Evolutionary conservation across 1,140 invertebrate genomes (phyloP).

Genomic region (Drosophila pseudoananassae): DNA sequence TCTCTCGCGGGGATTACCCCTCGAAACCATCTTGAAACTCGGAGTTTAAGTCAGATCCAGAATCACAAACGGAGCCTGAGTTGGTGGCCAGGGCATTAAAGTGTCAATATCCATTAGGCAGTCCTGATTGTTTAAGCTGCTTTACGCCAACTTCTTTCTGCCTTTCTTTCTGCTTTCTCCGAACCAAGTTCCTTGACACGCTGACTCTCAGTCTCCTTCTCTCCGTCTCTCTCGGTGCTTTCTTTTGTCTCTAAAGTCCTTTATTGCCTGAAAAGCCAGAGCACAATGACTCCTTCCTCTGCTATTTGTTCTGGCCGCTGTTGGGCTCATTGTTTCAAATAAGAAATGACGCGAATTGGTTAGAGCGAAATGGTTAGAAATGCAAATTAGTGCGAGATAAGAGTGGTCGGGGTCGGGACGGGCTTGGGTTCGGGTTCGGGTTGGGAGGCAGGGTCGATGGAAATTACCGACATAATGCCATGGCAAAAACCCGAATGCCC

Average conservation of each 20-base stretch:
- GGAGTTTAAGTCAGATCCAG: conserved; percentile 19
- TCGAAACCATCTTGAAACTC: conserved; percentile 9
- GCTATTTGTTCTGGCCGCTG: conserved; percentile 61
- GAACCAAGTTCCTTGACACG: conserved; percentile 47
- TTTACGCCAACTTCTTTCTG: conserved; percentile 78
- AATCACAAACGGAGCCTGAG: conserved; percentile 26
- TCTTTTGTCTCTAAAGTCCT: conserved; percentile 64
- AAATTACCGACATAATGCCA: conserved; percentile 35
- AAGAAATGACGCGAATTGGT: conserved; percentile 80
- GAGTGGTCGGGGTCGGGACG: conserved; percentile 32
- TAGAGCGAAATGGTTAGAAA: conserved; percentile 79
- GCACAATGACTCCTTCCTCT: conserved; percentile 68
- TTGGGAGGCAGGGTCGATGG: conserved; percentile 13
- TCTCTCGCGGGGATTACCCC: conserved; percentile 7
- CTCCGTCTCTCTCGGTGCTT: conserved; percentile 16
- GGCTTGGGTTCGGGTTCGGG: conserved; percentile 11
- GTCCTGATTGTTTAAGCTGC: conserved; percentile 81
- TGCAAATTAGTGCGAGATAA: conserved; percentile 74
- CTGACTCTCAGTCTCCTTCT: conserved; percentile 11
- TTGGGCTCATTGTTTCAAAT: conserved; percentile 80
- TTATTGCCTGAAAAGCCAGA: conserved; percentile 62
- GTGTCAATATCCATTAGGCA: conserved; percentile 81
- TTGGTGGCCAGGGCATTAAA: conserved; percentile 70
- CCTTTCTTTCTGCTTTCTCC: conserved; percentile 36
- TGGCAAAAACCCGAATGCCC: conserved; percentile 66